Evolutionary conservation across 1,140 invertebrate genomes (phyloP), one percentile per base, ranked within the genome.

Genomic region (Pararge aegeria): DNA sequence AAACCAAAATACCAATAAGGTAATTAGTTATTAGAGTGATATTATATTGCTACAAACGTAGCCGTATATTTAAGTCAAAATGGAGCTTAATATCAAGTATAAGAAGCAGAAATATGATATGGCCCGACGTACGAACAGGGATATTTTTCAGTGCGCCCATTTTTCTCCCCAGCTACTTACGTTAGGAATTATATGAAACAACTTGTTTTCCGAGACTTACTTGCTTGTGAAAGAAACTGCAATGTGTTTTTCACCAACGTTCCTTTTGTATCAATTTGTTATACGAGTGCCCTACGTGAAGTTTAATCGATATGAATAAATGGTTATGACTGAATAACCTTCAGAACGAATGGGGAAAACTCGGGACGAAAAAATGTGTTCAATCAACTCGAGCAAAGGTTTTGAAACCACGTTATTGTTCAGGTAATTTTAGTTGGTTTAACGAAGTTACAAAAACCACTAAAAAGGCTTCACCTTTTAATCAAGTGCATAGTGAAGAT

Each of bases 81-180:
- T 56, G 46, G 16, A 19, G 20, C 19, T 13, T 42, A 48, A 42
- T 56, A 59, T 52, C 21, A 59, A 52, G 56, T 59, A 50, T 27
- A 51, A 58, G 49, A 37, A 44, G 50, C 38, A 44, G 44, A 64
- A 58, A 64, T 64, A 64, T 64, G 55, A 53, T 54, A 58, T 16
- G 19, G 44, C 42, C 52, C 12, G 58, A 9, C 55, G 48, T 51
- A 58, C 57, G 44, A 54, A 38, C 60, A 55, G 59, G 52, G 16
- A 40, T 58, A 64, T 64, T 55, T 64, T 55, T 64, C 51, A 49
- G 21, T 51, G 29, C 46, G 50, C 30, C 13, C 55, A 56, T 64
- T 64, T 58, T 54, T 58, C 55, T 64, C 44, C 46, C 4, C 21
- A 29, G 40, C 60, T 51, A 56, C 59, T 63, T 48, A 63, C 55